phyloP scores from a whole-genome alignment of 1,140 invertebrate genomes.

The Xylocopa sonorina region DNA sequence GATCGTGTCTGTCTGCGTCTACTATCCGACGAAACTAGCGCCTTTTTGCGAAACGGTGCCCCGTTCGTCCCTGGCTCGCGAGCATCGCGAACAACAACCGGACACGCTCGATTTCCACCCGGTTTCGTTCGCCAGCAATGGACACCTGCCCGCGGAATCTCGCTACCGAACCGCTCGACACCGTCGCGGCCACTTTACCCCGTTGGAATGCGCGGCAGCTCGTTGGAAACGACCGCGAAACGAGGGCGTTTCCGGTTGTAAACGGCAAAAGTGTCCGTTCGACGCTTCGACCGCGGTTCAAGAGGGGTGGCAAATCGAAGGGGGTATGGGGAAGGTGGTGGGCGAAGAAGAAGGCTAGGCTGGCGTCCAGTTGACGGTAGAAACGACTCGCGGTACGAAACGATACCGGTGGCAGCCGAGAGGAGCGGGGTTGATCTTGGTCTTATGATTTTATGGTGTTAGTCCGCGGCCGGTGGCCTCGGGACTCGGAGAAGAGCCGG shows the following conservation, averaged over 20 bases:
- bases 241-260: too few relatives aligned
- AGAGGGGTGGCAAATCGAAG: too few relatives aligned
- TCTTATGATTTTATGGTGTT: slow-evolving; percentile 69
- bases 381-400: slow-evolving; percentile 2
- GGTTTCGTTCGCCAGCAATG: too few relatives aligned
- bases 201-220: neutral
- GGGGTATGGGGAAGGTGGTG: neutral
- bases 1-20: slow-evolving; percentile 51
- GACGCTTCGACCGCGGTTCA: too few relatives aligned
- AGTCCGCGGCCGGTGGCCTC: slow-evolving; percentile 65
- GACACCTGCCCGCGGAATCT: slow-evolving; percentile 53
- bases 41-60: slow-evolving; percentile 30
- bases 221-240: too few relatives aligned
- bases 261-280: too few relatives aligned
- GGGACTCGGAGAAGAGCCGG: slow-evolving; percentile 66
- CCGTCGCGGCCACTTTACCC: neutral
- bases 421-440: slow-evolving; percentile 58
- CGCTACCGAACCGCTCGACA: neutral
- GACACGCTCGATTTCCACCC: too few relatives aligned
- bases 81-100: too few relatives aligned
- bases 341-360: too few relatives aligned
- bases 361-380: slow-evolving; percentile 25
- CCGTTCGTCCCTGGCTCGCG: too few relatives aligned
- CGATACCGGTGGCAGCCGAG: slow-evolving; percentile 31
- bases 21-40: slow-evolving; percentile 51